Conservation (phyloP, 1,140 invertebrate genomes). For the Conus betulinus region DNA sequence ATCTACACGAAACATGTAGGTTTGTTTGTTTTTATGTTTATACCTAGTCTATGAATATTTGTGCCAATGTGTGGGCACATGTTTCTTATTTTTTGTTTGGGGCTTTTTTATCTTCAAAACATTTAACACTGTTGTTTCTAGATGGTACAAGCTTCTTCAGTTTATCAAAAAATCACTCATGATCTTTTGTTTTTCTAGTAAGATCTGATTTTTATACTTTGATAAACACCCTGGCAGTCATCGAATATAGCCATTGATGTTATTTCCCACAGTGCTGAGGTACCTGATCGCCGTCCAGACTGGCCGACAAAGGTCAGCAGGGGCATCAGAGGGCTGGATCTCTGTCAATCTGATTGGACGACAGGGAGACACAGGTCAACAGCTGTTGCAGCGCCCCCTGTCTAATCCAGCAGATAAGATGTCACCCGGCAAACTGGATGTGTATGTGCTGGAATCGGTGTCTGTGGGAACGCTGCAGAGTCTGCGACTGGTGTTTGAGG, state of each 20-base stretch:
- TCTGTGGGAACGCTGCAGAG: slow-evolving; percentile 57
- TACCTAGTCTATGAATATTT: too few relatives aligned
- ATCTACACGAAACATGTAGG: too few relatives aligned
- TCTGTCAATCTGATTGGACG: slow-evolving; percentile 57
- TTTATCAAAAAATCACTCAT: neutral
- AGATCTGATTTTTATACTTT: neutral
- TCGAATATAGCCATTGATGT: slow-evolving; percentile 20
- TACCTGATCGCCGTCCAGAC: slow-evolving; percentile 62
- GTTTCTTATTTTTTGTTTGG: neutral
- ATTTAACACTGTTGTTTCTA: too few relatives aligned
- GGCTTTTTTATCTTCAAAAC: too few relatives aligned
- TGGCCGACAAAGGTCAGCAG: slow-evolving; percentile 48
- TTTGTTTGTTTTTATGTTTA: too few relatives aligned
- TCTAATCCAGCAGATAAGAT: slow-evolving; percentile 44
- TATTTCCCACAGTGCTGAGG: slow-evolving; percentile 47
- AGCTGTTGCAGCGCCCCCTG: slow-evolving; percentile 49
- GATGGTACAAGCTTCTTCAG: too few relatives aligned
- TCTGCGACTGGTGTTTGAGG: slow-evolving; percentile 54
- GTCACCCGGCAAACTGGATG: slow-evolving; percentile 57
- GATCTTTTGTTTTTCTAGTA: neutral
- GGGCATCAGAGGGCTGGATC: slow-evolving; percentile 47
- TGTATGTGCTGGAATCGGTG: slow-evolving; percentile 60
- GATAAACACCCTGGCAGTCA: neutral
- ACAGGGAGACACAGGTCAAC: slow-evolving; percentile 59
- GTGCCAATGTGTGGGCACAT: too few relatives aligned